Conservation (phyloP, 2,888 invertebrate genomes). For the Aethes cnicana region DNA sequence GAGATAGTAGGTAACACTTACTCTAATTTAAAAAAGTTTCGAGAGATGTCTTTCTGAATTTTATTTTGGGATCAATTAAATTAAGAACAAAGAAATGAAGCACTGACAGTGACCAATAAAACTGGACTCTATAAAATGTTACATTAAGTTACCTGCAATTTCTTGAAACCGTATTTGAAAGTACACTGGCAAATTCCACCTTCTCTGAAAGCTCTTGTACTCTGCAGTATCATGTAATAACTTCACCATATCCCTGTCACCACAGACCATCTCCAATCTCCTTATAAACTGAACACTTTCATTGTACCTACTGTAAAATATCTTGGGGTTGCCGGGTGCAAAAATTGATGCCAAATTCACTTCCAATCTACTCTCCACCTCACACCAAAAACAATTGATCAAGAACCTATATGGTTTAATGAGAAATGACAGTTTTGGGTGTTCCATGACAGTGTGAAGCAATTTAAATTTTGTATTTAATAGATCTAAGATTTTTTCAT, state of each 20-base stretch:
- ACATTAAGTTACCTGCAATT: conserved; percentile 85
- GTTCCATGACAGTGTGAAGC: conserved; percentile 75
- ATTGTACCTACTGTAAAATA: conserved; percentile 91
- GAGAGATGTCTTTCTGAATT: too few species aligned
- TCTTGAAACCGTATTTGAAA: conserved; percentile 97
- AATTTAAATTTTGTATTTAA: conserved; percentile 86
- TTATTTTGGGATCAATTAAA: too few species aligned
- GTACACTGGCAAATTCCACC: conserved; percentile 98
- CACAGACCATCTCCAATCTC: conserved; percentile 86
- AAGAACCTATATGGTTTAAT: conserved; percentile 77
- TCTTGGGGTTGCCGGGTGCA: conserved; percentile 95
- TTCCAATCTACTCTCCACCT: conserved; percentile 91
- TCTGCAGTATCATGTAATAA: conserved; percentile 85
- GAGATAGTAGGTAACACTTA: too few species aligned
- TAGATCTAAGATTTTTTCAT: conserved; percentile 86
- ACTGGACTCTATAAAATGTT: too few species aligned
- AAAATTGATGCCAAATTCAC: conserved; percentile 92
- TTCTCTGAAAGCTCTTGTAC: conserved; percentile 89
- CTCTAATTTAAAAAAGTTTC: neutral
- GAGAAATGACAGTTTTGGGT: conserved; percentile 72
- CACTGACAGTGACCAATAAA: too few species aligned
- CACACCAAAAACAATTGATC: conserved; percentile 93
- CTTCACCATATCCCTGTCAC: conserved; percentile 79
- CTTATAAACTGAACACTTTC: conserved; percentile 89
- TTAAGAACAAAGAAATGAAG: too few species aligned